Evolutionary conservation across 2,113 vertebrate species (phyloP).

Genomic region (Procavia capensis): DNA sequence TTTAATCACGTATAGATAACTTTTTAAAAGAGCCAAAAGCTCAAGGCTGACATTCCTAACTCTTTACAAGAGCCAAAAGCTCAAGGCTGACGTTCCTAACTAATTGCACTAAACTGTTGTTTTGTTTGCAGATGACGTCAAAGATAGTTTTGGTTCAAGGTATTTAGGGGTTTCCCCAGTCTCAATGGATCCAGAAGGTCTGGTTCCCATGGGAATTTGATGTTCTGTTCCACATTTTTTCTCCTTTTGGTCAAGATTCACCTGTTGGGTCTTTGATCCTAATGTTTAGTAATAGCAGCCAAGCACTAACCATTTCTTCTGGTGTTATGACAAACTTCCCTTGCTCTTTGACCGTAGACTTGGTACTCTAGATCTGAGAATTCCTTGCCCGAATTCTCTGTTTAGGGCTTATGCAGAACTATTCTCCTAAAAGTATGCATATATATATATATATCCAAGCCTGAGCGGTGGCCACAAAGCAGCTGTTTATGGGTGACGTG

Average conservation of each 20-base stretch:
- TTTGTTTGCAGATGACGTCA: neutral
- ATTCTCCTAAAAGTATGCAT: neutral
- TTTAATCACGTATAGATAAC: neutral
- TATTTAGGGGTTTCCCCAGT: neutral
- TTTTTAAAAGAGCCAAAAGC: no score
- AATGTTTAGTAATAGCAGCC: neutral
- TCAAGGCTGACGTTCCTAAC: neutral
- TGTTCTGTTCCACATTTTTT: neutral
- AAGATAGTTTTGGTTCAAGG: neutral
- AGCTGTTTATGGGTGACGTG: neutral
- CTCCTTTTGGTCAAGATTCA: neutral
- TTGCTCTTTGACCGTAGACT: neutral
- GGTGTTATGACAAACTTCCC: neutral
- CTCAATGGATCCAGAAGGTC: neutral
- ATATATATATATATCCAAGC: neutral
- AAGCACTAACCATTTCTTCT: neutral
- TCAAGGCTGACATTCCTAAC: neutral
- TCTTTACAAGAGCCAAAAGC: no score
- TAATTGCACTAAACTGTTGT: neutral
- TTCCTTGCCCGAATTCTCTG: neutral
- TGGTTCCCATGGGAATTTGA: neutral
- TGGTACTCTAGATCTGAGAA: neutral
- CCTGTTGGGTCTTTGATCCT: neutral
- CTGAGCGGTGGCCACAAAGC: neutral
- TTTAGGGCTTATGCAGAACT: neutral